phyloP scores from a whole-genome alignment of 2,888 invertebrate genomes.

The Slavum lentiscoides region DNA sequence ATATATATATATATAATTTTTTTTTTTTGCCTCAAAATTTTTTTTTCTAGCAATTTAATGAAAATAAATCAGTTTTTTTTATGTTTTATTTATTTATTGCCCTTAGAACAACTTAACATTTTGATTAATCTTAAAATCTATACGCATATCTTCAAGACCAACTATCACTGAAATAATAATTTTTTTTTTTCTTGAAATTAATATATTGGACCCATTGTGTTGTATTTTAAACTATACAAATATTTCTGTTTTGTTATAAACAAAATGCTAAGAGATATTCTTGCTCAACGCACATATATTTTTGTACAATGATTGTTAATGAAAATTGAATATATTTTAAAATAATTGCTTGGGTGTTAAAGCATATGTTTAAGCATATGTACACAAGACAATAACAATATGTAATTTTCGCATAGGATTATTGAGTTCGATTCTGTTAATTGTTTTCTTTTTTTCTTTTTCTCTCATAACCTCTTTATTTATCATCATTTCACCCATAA shows the following conservation, averaged over 20 bases:
- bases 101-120: slow-evolving; percentile 51
- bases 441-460: slow-evolving; percentile 18
- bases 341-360: background rate
- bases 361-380: background rate
- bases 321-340: slow-evolving; percentile 30
- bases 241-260: slow-evolving; percentile 9
- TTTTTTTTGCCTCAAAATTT: slow-evolving; percentile 30
- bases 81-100: slow-evolving; percentile 46
- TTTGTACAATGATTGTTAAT: slow-evolving; percentile 34
- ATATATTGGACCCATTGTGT: slow-evolving; percentile 10
- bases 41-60: slow-evolving; percentile 34
- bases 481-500: slow-evolving; percentile 10
- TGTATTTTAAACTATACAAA: slow-evolving; percentile 31
- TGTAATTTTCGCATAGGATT: slow-evolving; percentile 19
- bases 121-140: slow-evolving; percentile 39
- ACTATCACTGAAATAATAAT: background rate
- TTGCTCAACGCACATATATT: slow-evolving; percentile 45
- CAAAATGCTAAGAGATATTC: slow-evolving; percentile 16
- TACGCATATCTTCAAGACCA: slow-evolving; percentile 30
- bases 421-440: slow-evolving; percentile 2
- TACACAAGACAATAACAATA: slow-evolving; percentile 23
- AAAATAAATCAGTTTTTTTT: slow-evolving; percentile 39
- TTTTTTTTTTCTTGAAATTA: background rate
- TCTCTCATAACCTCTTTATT: slow-evolving; percentile 13
- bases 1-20: background rate